These are phyloP conservation scores for Spodoptera exigua DNA, from an alignment of 2,888 invertebrate genomes.

Conservation along the genomic window DNA sequence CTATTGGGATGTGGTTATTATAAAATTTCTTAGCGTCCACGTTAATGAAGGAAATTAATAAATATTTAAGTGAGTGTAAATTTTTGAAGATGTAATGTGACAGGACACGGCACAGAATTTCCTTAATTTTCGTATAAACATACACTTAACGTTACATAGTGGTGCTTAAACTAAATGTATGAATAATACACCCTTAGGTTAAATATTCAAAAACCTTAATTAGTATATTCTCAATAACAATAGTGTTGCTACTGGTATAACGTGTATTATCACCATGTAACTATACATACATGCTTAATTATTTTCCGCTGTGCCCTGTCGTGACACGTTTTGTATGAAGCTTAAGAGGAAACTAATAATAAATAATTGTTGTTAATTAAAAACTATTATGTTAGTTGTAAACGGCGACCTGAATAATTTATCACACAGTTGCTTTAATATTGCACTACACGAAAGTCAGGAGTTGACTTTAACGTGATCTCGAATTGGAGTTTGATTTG, in stretches of 20 bases:
- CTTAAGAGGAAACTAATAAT: conserved; percentile 57
- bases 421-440: conserved; percentile 83
- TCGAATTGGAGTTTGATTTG: conserved; percentile 82
- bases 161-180: no score
- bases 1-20: conserved; percentile 13
- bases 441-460: conserved; percentile 80
- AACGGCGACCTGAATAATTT: conserved; percentile 77
- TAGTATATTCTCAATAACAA: neutral
- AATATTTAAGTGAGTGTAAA: conserved; percentile 29
- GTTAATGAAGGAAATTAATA: conserved; percentile 39
- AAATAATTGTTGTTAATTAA: conserved; percentile 61
- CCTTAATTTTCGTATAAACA: conserved; percentile 1
- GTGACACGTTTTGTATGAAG: conserved; percentile 39
- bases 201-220: no score
- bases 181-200: no score
- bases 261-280: no score
- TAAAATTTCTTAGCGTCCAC: conserved; percentile 38
- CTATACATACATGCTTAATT: no score
- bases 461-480: conserved; percentile 84
- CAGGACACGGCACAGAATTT: conserved; percentile 19
- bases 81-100: conserved; percentile 19
- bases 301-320: conserved; percentile 28
- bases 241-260: no score
- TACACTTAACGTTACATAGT: no score
- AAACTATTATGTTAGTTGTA: conserved; percentile 54